phyloP scores from a whole-genome alignment of 2,113 vertebrate species.

The Alexandromys fortis region DNA sequence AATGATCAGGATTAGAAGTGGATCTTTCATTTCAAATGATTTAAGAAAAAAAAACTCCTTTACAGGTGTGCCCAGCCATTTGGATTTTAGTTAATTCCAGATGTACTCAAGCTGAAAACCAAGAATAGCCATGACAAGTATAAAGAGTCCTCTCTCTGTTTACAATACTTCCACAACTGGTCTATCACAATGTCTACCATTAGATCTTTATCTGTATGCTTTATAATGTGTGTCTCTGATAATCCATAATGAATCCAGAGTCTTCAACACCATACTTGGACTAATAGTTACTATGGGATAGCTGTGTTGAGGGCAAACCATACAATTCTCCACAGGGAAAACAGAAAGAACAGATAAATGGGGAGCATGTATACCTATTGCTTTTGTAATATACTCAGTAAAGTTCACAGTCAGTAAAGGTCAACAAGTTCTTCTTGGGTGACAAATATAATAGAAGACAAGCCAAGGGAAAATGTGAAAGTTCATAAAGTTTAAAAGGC shows the following conservation, averaged over 20 bases:
- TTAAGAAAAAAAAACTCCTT: neutral
- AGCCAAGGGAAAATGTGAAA: neutral
- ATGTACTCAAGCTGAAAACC: neutral
- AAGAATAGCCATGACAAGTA: neutral
- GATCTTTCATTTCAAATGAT: neutral
- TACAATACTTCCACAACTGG: neutral
- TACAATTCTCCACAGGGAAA: neutral
- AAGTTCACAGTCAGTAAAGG: slow-evolving; percentile 29
- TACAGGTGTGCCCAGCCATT: neutral
- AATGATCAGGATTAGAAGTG: neutral
- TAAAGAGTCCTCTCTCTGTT: neutral
- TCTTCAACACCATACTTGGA: neutral
- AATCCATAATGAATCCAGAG: neutral
- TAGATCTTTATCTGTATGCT: neutral
- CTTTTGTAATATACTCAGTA: slow-evolving; percentile 29
- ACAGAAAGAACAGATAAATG: neutral
- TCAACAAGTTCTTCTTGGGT: neutral
- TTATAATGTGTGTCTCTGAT: neutral
- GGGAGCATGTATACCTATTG: neutral
- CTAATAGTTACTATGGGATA: neutral
- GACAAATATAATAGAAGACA: slow-evolving; percentile 28
- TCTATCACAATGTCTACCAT: neutral
- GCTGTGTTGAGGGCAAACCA: neutral
- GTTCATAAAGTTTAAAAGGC: neutral
- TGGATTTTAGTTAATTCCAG: neutral